Base-by-base conservation (phyloP, 1,140 invertebrate genomes). In the Caenorhabditis briggsae region DNA sequence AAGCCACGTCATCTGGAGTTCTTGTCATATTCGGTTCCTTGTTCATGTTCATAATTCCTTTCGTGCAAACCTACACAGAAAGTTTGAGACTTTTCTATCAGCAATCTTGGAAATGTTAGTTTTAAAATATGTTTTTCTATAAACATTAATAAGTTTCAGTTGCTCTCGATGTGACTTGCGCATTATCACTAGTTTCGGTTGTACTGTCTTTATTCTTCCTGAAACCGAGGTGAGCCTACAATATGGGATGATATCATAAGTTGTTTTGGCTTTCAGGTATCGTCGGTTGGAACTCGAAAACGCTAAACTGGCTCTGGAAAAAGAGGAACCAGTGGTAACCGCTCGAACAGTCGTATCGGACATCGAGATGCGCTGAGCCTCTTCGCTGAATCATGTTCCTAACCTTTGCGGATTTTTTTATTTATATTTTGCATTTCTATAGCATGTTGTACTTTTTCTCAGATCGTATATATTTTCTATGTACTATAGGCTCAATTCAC, bases 1-100 rank as follows among this genome's bases (percentile, higher is more conserved):
- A 92, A 82, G 90, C 91, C 5, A 91, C 91, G 2, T 91, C 91
- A 11, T 88, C 91, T 14, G 90, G 90, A 74, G 43, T 90, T 78
- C 70, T 78, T 78, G 70, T 78, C 8, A 78, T 78, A 78, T 78
- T 78, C 46, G 70, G 70, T 25, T 78, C 70, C 5, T 11, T 78
- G 14, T 78, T 78, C 70, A 78, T 78, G 70, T 78, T 78, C 20
- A 78, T 78, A 7, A 78, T 78, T 43, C 70, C 70, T 16, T 78
- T 78, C 18, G 70, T 53, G 16, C 70, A 78, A 78, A 78, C 43
- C 12, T 78, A 78, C n/a, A 78, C 70, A 5, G 70, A 78, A 50
- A 53, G 46, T 23, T 78, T 78, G 70, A 2, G n/a, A 41, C 46
- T 78, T 20, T 78, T 78, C 46, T 78, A 78, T 11, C 8, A 33